phyloP scores from a whole-genome alignment of 2,113 vertebrate genomes.

The Cynoglossus semilaevis region DNA sequence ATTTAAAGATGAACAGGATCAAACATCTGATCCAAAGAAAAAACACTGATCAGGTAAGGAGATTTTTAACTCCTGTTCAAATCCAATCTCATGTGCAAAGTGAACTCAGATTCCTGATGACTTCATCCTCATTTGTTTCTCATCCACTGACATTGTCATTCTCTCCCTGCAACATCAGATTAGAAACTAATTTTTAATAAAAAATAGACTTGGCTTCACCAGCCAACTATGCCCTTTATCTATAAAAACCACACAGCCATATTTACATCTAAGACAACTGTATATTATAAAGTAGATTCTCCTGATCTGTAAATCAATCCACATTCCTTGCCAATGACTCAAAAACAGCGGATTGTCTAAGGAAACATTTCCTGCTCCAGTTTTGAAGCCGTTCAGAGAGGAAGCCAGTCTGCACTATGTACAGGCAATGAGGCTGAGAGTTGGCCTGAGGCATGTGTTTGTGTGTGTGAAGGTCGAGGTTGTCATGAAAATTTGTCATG shows the following conservation, averaged over 20 bases:
- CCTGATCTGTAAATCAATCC: constrained; percentile 28
- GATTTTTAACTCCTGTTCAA: constrained; percentile 48
- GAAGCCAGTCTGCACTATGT: constrained; percentile 50
- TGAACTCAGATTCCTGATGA: too few species aligned
- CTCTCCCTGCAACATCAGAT: constrained; percentile 66
- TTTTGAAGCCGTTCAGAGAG: constrained; percentile 33
- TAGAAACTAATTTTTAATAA: constrained; percentile 73
- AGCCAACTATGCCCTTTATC: constrained; percentile 68
- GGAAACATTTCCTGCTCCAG: constrained; percentile 53
- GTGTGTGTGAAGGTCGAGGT: constrained; percentile 23
- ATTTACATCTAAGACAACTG: constrained; percentile 19
- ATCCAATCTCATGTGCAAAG: constrained; percentile 63
- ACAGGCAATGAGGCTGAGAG: constrained; percentile 53
- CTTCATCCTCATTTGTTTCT: constrained; percentile 30
- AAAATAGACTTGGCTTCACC: constrained; percentile 78
- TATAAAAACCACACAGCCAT: constrained; percentile 76
- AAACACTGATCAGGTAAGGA: constrained; percentile 44
- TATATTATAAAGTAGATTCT: constrained; percentile 57
- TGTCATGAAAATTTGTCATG: constrained; percentile 26
- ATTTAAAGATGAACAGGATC: constrained; percentile 54
- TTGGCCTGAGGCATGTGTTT: constrained; percentile 32
- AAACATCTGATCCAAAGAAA: constrained; percentile 43
- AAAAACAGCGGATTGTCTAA: constrained; percentile 51
- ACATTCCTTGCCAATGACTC: constrained; percentile 29
- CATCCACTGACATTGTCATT: constrained; percentile 36